Evolutionary conservation across 2,797 vertebrate genomes (phyloP), one percentile per base, ranked within the genome.

Genomic region (Trematomus bernacchii): DNA sequence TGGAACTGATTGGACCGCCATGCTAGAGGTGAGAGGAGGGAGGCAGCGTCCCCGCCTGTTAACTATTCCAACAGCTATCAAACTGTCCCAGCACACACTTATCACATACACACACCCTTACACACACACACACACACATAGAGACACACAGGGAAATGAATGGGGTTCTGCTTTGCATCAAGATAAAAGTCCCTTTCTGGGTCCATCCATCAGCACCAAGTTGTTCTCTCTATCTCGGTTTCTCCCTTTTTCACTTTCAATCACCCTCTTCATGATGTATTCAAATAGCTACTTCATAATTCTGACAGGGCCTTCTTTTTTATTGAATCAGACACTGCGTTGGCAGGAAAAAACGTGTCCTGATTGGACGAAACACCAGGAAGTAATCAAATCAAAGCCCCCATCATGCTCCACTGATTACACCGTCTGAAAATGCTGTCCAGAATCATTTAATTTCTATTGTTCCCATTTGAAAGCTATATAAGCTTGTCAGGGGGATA

Each of bases 81-180:
- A 88, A 78, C 74, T 83, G 86, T 91, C 90, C 87, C 46, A 15
- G 23, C 15, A 14, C 15, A 82, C 50, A 91, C 79, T 86, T 80
- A 87, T 87, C 82, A 75, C 79, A 89, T 46, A 71, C 85, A 85
- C 80, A 84, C 75, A 76, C 67, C 9, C 48, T 47, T 21, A 19
- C 33, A 42, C 62, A 71, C 66, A 77, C 23, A 76, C 27, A 27
- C 27, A 27, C 27, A 27, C 27, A 27, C 18, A 51, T 3, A 57
- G 73, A 87, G 53, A 79, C 85, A 82, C 79, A 83, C 76, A 80
- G 42, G 43, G 48, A 43, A 63, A 79, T 66, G 60, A 78, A 76
- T 67, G 64, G 77, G 71, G 77, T 60, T 89, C 87, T 93, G 89
- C 78, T 85, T 90, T 84, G 80, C 84, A 87, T 92, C 89, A 91